A percentile compares a stretch with the other conserved stretches of the same genome.
phyloP scores from a whole-genome alignment of 1,140 invertebrate species.

The Caenorhabditis briggsae region DNA sequence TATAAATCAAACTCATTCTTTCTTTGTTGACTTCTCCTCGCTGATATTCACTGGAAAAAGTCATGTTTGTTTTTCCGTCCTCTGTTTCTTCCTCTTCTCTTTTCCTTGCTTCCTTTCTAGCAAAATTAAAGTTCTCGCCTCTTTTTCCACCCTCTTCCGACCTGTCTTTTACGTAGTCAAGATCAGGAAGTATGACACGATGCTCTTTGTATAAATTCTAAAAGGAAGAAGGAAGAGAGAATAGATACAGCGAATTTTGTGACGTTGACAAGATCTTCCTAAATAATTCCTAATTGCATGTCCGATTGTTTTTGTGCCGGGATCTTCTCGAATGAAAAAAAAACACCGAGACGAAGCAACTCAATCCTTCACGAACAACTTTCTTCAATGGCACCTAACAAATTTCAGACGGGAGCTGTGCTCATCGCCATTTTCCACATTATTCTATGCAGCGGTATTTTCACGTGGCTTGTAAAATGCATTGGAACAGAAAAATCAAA shows the following conservation, averaged over 20 bases:
- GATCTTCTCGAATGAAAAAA: neutral
- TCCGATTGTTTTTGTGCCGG: conserved; percentile 8
- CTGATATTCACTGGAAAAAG: neutral
- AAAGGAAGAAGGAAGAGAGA: neutral
- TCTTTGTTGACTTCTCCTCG: neutral
- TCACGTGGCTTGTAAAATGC: conserved; percentile 47
- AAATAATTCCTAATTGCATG: conserved; percentile 41
- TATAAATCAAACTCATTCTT: too few species aligned
- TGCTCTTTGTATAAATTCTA: neutral
- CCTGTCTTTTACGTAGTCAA: neutral
- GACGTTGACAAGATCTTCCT: neutral
- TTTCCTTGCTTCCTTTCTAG: neutral
- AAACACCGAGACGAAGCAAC: neutral
- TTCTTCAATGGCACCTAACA: neutral
- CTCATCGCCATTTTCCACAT: conserved; percentile 51
- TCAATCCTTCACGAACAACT: neutral
- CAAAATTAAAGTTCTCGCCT: conserved; percentile 43
- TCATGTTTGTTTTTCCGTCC: neutral
- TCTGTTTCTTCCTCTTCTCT: neutral
- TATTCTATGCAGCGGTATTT: conserved; percentile 21
- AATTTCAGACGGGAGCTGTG: conserved; percentile 50
- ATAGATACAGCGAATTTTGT: conserved; percentile 3
- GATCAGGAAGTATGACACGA: conserved; percentile 37
- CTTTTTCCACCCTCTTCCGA: neutral
- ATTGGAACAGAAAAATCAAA: conserved; percentile 14